phyloP scores from a whole-genome alignment of 1,140 invertebrate genomes.

The Caenorhabditis brenneri region DNA sequence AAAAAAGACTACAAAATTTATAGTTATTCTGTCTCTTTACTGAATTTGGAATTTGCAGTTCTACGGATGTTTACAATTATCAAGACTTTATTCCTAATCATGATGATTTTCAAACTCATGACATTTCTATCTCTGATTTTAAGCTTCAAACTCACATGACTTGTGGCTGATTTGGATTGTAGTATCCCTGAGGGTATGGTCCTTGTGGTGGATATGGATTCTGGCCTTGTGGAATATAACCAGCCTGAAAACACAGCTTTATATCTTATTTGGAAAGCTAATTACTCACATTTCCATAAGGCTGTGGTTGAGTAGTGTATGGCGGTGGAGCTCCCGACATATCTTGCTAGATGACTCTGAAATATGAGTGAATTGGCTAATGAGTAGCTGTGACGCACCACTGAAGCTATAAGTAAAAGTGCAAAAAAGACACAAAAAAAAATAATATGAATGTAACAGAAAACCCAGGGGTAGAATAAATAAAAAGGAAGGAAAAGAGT shows the following conservation, averaged over 20 bases:
- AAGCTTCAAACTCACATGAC: constrained; percentile 50
- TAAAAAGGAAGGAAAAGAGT: not conserved
- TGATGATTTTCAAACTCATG: too few relatives aligned
- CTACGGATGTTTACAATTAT: too few relatives aligned
- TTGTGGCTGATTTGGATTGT: constrained; percentile 52
- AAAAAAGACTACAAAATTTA: too few relatives aligned
- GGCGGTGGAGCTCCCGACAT: constrained; percentile 47
- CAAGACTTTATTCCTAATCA: too few relatives aligned
- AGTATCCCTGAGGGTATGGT: constrained; percentile 46
- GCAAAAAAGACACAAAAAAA: not conserved
- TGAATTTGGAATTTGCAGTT: too few relatives aligned
- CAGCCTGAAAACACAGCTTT: constrained; percentile 33
- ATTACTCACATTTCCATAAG: constrained; percentile 10
- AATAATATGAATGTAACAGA: not conserved
- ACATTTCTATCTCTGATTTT: too few relatives aligned
- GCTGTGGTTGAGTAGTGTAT: constrained; percentile 38
- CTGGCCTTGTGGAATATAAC: constrained; percentile 28
- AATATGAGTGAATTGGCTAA: too few relatives aligned
- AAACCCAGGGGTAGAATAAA: not conserved
- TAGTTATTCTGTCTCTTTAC: too few relatives aligned
- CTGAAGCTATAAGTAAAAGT: too few relatives aligned
- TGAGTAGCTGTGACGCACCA: too few relatives aligned
- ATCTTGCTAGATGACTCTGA: too few relatives aligned
- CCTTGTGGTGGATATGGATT: constrained; percentile 44
- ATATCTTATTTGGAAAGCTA: not conserved